Conservation (phyloP, 2,113 vertebrate species). For the Pomatorhinus ruficollis region DNA sequence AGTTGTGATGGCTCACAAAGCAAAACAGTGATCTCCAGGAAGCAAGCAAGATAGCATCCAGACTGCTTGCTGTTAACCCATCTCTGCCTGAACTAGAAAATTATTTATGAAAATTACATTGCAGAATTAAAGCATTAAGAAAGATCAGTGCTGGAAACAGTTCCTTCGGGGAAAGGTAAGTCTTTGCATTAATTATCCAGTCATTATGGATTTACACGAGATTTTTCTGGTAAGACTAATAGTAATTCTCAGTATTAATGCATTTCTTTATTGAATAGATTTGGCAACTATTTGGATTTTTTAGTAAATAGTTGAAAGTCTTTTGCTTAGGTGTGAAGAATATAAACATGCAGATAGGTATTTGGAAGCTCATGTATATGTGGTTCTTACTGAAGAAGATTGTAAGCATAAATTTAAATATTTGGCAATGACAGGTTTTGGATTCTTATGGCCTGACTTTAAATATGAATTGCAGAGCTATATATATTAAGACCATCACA, state of each 20-base stretch:
- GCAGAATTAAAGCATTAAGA: neutral
- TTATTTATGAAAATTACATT: neutral
- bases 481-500: neutral
- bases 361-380: neutral
- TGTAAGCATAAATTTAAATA: neutral
- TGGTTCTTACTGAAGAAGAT: neutral
- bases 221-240: neutral
- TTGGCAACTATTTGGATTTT: neutral
- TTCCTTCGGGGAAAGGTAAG: constrained; percentile 34
- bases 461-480: neutral
- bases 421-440: neutral
- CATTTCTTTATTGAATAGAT: neutral
- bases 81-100: constrained; percentile 30
- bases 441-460: neutral
- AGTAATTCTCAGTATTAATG: neutral
- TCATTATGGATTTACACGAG: neutral
- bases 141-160: neutral
- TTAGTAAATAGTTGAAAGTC: neutral
- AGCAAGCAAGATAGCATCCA: constrained; percentile 37
- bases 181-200: neutral
- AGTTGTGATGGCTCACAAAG: constrained; percentile 39
- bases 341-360: neutral
- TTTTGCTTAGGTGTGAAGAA: neutral
- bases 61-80: constrained; percentile 16
- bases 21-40: constrained; percentile 60